Conservation (phyloP, 2,888 invertebrate genomes). For the Tribolium freemani region DNA sequence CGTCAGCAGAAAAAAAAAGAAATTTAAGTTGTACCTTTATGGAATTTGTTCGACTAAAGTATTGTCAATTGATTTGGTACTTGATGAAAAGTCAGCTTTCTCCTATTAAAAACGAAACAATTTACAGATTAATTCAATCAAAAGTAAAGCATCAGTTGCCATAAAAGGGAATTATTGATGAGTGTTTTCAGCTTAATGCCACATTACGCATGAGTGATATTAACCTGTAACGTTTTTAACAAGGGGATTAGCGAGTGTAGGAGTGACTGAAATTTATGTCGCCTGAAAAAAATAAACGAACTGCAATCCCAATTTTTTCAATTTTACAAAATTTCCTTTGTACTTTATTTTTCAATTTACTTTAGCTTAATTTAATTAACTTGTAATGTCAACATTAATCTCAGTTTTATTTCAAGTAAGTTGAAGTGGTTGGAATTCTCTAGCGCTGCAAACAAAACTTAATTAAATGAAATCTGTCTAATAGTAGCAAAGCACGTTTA, state of each 20-base stretch:
- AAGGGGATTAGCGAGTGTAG: neutral
- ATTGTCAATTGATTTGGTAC: neutral
- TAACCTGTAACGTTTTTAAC: neutral
- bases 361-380: neutral
- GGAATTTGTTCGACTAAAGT: neutral
- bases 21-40: no score
- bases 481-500: neutral
- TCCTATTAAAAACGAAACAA: neutral
- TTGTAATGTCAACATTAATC: neutral
- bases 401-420: neutral
- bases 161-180: neutral
- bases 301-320: no score
- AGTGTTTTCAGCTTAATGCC: neutral
- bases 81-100: neutral
- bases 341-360: neutral
- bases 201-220: neutral
- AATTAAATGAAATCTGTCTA: neutral
- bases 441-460: neutral
- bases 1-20: no score
- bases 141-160: neutral
- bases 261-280: neutral
- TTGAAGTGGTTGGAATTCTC: neutral
- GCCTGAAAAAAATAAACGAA: neutral
- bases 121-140: neutral
- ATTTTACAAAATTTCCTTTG: neutral